Conservation (phyloP, 2,797 vertebrate species). For the Lithobates sylvaticus region DNA sequence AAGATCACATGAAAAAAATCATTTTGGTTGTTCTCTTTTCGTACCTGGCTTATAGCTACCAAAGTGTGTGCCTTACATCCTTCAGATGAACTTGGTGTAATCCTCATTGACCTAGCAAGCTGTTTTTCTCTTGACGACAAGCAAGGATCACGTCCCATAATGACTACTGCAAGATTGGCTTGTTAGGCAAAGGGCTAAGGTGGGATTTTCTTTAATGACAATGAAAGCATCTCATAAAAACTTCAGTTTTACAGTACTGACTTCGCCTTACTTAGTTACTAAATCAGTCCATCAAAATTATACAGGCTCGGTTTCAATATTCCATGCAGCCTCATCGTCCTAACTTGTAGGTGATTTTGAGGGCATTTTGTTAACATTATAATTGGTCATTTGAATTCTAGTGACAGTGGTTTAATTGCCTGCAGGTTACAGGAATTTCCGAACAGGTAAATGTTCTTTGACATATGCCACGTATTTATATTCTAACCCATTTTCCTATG, state of each 20-base stretch:
- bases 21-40: slow-evolving; percentile 62
- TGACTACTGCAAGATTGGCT: slow-evolving; percentile 75
- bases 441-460: slow-evolving; percentile 81
- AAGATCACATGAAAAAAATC: slow-evolving; percentile 34
- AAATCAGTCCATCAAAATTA: slow-evolving; percentile 82
- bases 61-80: slow-evolving; percentile 70
- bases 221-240: slow-evolving; percentile 78
- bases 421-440: slow-evolving; percentile 78
- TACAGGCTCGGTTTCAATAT: slow-evolving; percentile 75
- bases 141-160: slow-evolving; percentile 74
- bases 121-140: slow-evolving; percentile 73
- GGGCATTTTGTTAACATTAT: slow-evolving; percentile 84
- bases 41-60: slow-evolving; percentile 66
- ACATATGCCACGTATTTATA: slow-evolving; percentile 81
- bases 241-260: slow-evolving; percentile 72
- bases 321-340: slow-evolving; percentile 77
- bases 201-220: slow-evolving; percentile 78
- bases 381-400: slow-evolving; percentile 79
- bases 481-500: slow-evolving; percentile 65
- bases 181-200: slow-evolving; percentile 80
- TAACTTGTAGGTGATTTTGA: slow-evolving; percentile 79
- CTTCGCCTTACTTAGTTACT: slow-evolving; percentile 73
- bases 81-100: slow-evolving; percentile 72
- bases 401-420: slow-evolving; percentile 79
- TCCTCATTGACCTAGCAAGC: slow-evolving; percentile 76